phyloP scores from a whole-genome alignment of 2,888 invertebrate genomes.

The Clepsis dumicolana region DNA sequence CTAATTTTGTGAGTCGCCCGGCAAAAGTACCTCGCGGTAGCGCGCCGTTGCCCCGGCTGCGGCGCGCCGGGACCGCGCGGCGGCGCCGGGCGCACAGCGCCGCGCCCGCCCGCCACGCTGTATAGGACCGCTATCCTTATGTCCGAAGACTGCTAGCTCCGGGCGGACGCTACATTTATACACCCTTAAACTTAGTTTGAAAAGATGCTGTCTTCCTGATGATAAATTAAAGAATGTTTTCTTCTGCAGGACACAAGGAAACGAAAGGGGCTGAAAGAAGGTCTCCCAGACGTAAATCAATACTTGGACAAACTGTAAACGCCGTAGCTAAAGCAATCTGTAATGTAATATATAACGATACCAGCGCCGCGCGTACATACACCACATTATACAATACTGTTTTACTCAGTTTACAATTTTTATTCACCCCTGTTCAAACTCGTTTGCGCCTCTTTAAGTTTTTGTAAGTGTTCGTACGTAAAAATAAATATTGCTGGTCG shows the following conservation, averaged over 20 bases:
- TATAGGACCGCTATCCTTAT: conserved; percentile 93
- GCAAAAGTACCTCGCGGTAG: conserved; percentile 70
- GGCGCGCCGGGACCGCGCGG: conserved; percentile 73
- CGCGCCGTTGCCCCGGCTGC: conserved; percentile 48
- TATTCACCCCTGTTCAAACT: conserved; percentile 53
- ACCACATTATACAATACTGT: conserved; percentile 63
- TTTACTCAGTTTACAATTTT: conserved; percentile 60
- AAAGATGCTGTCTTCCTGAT: not conserved
- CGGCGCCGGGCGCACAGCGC: conserved; percentile 85
- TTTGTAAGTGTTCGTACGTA: conserved; percentile 59
- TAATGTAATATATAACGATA: conserved; percentile 81
- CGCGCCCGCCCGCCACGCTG: conserved; percentile 86
- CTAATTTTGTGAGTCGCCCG: conserved; percentile 47
- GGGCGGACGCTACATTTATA: conserved; percentile 75
- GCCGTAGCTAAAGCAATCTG: conserved; percentile 78
- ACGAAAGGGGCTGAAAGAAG: conserved; percentile 99
- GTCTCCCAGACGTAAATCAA: conserved; percentile 97
- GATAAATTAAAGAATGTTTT: conserved; percentile 40
- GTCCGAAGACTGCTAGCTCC: conserved; percentile 89
- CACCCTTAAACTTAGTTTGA: not conserved
- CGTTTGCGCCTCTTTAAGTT: conserved; percentile 65
- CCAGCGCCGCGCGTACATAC: conserved; percentile 65
- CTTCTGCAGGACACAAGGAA: conserved; percentile 95
- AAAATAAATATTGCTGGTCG: conserved; percentile 69
- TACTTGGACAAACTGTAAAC: conserved; percentile 99